Evolutionary conservation across 2,797 vertebrate species (phyloP).

Genomic region (Ispidina picta): DNA sequence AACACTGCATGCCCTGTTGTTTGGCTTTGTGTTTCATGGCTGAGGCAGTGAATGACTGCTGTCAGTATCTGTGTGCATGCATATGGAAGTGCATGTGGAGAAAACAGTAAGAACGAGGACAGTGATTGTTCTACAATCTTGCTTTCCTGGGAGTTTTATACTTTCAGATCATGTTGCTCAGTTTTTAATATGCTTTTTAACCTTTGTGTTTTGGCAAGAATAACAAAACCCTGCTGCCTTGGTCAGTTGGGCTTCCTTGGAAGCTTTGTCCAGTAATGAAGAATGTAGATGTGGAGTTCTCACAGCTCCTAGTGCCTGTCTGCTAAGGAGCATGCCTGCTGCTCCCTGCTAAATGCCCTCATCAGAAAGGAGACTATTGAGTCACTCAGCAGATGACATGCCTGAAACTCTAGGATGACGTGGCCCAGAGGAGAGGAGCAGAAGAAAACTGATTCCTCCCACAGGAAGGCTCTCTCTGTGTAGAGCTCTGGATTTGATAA

Average conservation of each 20-base stretch:
- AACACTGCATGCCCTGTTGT: constrained; percentile 13
- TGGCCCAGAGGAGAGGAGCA: background rate
- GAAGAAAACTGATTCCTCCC: background rate
- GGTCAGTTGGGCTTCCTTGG: background rate
- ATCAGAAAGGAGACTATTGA: background rate
- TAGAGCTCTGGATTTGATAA: background rate
- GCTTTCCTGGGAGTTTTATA: background rate
- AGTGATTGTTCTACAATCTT: background rate
- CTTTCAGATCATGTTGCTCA: background rate
- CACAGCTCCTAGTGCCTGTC: background rate
- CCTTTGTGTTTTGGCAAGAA: background rate
- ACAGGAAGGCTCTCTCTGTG: rapidly evolving
- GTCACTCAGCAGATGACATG: background rate
- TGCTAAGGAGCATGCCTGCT: background rate
- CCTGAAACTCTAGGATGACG: background rate
- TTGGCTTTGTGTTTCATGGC: constrained; percentile 1
- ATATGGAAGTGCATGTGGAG: background rate
- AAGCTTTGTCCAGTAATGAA: background rate
- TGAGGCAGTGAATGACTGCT: background rate
- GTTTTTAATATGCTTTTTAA: background rate
- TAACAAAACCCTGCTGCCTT: background rate
- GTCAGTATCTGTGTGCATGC: background rate
- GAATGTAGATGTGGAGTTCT: background rate
- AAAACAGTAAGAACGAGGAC: background rate
- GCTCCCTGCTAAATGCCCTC: background rate